phyloP scores from a whole-genome alignment of 2,113 vertebrate species.

The Paradoxurus hermaphroditus region DNA sequence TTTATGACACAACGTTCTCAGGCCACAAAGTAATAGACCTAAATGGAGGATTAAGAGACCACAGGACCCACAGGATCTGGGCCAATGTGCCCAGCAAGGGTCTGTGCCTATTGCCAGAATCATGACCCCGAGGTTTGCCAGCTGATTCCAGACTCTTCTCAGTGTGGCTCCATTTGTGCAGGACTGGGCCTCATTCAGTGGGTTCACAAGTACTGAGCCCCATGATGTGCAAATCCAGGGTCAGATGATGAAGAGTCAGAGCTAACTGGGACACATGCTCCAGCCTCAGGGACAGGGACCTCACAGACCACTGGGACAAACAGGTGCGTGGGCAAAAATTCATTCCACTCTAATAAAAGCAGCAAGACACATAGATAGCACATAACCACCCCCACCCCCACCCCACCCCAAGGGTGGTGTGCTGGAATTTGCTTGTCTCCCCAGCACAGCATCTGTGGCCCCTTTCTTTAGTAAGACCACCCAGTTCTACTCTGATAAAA shows the following conservation, averaged over 20 bases:
- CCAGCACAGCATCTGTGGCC: not conserved
- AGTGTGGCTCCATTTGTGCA: not conserved
- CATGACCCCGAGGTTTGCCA: not conserved
- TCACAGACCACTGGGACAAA: not conserved
- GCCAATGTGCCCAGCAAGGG: not conserved
- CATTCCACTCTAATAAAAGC: not conserved
- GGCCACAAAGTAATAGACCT: not conserved
- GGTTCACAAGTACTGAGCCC: not conserved
- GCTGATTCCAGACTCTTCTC: not conserved
- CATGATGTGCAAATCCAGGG: not conserved
- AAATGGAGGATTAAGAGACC: not conserved
- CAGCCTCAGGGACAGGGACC: not conserved
- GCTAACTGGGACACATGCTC: not conserved
- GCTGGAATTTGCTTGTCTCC: not conserved
- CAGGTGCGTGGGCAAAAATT: not conserved
- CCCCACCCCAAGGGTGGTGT: too few relatives aligned
- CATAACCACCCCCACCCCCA: accelerated
- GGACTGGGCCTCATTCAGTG: not conserved
- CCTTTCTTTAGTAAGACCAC: not conserved
- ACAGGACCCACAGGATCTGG: not conserved
- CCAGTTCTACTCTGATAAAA: not conserved
- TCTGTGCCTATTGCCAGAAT: not conserved
- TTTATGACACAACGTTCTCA: not conserved
- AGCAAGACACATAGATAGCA: not conserved
- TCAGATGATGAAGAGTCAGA: not conserved